These are phyloP conservation scores for Rhinichthys klamathensis DNA, from an alignment of 2,113 vertebrate species.

Conservation along the genomic window DNA sequence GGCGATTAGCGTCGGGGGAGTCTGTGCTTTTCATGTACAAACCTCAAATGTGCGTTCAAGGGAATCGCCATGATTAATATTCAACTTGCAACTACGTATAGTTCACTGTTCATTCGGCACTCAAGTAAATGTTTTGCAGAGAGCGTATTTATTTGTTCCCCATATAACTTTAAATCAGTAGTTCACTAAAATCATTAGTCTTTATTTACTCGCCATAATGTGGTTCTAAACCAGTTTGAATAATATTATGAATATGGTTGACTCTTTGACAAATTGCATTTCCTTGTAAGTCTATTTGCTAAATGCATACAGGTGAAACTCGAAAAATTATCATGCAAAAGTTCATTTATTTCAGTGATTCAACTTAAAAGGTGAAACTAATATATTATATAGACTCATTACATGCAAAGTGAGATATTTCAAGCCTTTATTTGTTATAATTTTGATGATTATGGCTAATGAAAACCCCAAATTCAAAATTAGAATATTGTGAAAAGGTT, in stretches of 20 bases:
- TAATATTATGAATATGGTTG: background rate
- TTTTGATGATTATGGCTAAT: too few relatives aligned
- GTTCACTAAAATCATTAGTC: background rate
- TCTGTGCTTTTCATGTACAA: conserved; percentile 20
- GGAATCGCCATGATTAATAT: conserved; percentile 1
- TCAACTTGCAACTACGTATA: background rate
- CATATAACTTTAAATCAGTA: background rate
- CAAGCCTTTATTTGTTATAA: too few relatives aligned
- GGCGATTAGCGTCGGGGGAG: conserved; percentile 3
- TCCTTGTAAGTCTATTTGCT: background rate
- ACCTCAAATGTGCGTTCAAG: conserved; percentile 6
- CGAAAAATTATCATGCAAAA: too few relatives aligned
- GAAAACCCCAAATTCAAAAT: too few relatives aligned
- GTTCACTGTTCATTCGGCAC: background rate
- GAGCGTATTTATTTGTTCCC: background rate
- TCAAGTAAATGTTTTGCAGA: background rate
- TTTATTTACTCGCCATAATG: background rate
- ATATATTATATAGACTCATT: too few relatives aligned
- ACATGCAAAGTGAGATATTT: too few relatives aligned
- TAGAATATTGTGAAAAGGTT: too few relatives aligned
- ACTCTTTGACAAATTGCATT: background rate
- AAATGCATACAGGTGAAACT: background rate
- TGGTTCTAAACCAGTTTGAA: background rate
- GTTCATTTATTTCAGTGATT: too few relatives aligned
- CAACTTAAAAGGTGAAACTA: too few relatives aligned